phyloP scores from a whole-genome alignment of 30 jellyfish, hydroid and myxozoan species.

The Cassiopea andromeda region DNA sequence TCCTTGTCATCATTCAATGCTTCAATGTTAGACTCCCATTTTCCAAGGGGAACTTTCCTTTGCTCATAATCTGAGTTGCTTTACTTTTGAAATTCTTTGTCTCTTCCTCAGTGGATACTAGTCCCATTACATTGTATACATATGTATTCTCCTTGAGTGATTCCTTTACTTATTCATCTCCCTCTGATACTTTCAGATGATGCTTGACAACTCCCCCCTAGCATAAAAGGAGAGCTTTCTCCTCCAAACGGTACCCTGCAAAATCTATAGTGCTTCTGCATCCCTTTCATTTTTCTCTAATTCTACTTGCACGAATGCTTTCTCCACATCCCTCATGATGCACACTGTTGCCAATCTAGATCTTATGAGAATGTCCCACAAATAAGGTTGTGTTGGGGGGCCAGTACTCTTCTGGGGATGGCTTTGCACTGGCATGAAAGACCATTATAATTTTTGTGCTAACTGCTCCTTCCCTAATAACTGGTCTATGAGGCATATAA shows the following conservation, averaged over 20 bases:
- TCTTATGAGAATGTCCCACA: constrained; percentile 66
- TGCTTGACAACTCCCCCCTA: constrained; percentile 48
- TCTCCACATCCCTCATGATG: constrained; percentile 31
- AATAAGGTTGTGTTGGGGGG: constrained; percentile 60
- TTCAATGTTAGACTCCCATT: constrained; percentile 41
- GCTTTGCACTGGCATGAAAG: constrained; percentile 71
- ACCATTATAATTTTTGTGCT: constrained; percentile 64
- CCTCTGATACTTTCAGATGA: constrained; percentile 25
- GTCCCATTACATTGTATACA: constrained; percentile 38
- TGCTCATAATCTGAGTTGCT: constrained; percentile 23
- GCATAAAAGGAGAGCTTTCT: constrained; percentile 58
- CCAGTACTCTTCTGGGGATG: constrained; percentile 53
- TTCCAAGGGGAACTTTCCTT: constrained; percentile 56
- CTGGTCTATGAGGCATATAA: constrained; percentile 69
- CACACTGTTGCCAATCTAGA: constrained; percentile 63
- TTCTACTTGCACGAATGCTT: constrained; percentile 51
- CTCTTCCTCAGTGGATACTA: constrained; percentile 15
- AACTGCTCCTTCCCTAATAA: constrained; percentile 48
- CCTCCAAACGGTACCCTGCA: constrained; percentile 76
- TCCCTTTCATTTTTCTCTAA: constrained; percentile 38
- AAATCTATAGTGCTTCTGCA: constrained; percentile 48
- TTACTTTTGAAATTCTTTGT: constrained; percentile 9
- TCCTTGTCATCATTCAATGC: constrained; percentile 25
- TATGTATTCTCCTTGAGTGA: constrained; percentile 26
- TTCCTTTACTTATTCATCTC: constrained; percentile 17